Base-by-base conservation (phyloP, 2,888 invertebrate genomes). In the Neuroscelio doddi region DNA sequence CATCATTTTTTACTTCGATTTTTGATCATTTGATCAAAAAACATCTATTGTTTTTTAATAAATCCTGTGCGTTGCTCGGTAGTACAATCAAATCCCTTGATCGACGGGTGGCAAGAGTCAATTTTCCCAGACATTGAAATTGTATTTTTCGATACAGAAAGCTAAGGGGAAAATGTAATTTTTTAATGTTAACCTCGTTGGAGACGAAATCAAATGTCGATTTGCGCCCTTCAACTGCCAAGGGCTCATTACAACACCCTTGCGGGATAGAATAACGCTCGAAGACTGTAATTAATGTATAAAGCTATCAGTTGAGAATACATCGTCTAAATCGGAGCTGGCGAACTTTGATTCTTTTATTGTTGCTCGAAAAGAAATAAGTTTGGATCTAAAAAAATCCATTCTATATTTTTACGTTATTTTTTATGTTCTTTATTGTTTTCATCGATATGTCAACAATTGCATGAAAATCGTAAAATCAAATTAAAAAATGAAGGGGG, bases 261-360 rank as follows among this genome's bases (percentile, higher is more conserved):
- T 32, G 21, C 39, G 51, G 39, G 38, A 55, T 34, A 34, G 16
- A 45, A 16, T 21, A 12, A 49, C 27, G 26, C 64, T 57, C 57
- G 49, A 62, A 69, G 69, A 70, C 69, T 74, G 73, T 72, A 74
- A 69, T 74, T 70, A 70, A 57, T 72, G 71, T 74, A 72, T 64
- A 74, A 74, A 66, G 70, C 53, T 64, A 55, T 67, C 53, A 50
- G 57, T 69, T 62, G 39, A 64, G 42, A 57, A 51, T 61, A 63
- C 46, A 65, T 68, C 62, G 57, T 64, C 55, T 68, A 62, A 44
- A 21, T 45, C 26, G 29, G 41, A 49, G 38, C 39, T 41, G 39
- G 41, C 44, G 16, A 45, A 50, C 53, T 41, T 62, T 61, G 42
- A 38, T 21, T 21, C 5, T 21, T 21, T 21, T 21, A n/a, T n/a